Evolutionary conservation across 2,797 vertebrate genomes (phyloP).

Genomic region (Epinephelus awoara): DNA sequence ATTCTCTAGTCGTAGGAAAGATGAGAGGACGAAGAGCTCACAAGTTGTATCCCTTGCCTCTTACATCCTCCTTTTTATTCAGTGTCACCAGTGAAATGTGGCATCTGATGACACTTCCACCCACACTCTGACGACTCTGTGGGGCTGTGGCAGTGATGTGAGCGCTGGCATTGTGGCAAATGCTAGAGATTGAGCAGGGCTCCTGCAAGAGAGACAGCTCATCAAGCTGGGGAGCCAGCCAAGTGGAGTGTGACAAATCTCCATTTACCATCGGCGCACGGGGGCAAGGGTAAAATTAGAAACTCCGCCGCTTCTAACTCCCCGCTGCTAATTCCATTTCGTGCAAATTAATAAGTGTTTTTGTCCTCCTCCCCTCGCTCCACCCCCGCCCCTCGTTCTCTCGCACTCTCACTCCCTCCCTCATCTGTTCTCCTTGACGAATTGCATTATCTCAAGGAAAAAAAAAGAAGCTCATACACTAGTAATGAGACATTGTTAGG

Average conservation of each 20-base stretch:
- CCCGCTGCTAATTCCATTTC: slow-evolving; percentile 89
- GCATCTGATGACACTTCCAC: slow-evolving; percentile 74
- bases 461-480: slow-evolving; percentile 80
- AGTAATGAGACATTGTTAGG: slow-evolving; percentile 89
- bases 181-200: slow-evolving; percentile 68
- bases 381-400: slow-evolving; percentile 63
- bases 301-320: slow-evolving; percentile 83
- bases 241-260: slow-evolving; percentile 91
- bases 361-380: slow-evolving; percentile 70
- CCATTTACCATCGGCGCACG: slow-evolving; percentile 86
- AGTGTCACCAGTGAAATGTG: slow-evolving; percentile 81
- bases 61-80: slow-evolving; percentile 61
- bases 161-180: slow-evolving; percentile 73
- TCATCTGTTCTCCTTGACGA: slow-evolving; percentile 83
- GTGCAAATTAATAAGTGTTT: slow-evolving; percentile 90
- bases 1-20: slow-evolving; percentile 17
- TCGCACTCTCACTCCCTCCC: slow-evolving; percentile 67
- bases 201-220: slow-evolving; percentile 82
- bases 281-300: slow-evolving; percentile 88
- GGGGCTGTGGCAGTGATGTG: slow-evolving; percentile 66
- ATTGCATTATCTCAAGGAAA: slow-evolving; percentile 83
- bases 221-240: slow-evolving; percentile 85
- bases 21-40: slow-evolving; percentile 29
- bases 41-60: slow-evolving; percentile 39
- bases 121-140: slow-evolving; percentile 67